Conservation (phyloP, 2,888 invertebrate genomes). For the Athalia circularis region DNA sequence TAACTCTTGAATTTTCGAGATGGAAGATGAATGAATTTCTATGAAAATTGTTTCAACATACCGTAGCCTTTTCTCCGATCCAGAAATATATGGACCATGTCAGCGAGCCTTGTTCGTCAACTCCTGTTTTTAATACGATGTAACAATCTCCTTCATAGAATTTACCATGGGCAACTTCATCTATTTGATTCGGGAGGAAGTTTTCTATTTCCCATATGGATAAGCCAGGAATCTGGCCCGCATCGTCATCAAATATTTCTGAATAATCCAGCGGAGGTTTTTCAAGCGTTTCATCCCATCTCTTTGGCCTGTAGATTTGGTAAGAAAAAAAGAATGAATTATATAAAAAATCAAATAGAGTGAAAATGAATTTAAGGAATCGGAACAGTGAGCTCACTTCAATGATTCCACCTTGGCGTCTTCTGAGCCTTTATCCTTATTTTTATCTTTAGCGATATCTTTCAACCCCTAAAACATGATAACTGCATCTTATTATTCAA, state of each 20-base stretch:
- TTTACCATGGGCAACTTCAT: slow-evolving; percentile 95
- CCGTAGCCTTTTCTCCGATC: slow-evolving; percentile 97
- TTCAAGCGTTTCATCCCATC: slow-evolving; percentile 97
- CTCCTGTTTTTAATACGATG: slow-evolving; percentile 92
- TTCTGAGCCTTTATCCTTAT: slow-evolving; percentile 82
- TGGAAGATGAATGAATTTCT: slow-evolving; percentile 11
- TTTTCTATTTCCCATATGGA: slow-evolving; percentile 99
- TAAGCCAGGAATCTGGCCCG: slow-evolving; percentile 93
- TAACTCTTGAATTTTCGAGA: too few relatives aligned
- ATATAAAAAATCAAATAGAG: slow-evolving; percentile 24
- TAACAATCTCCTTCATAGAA: slow-evolving; percentile 99
- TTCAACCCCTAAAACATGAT: slow-evolving; percentile 82
- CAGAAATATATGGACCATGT: slow-evolving; percentile 99
- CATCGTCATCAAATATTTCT: slow-evolving; percentile 96
- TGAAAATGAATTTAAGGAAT: slow-evolving; percentile 17
- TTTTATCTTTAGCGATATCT: slow-evolving; percentile 88
- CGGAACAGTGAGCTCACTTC: slow-evolving; percentile 77
- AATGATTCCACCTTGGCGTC: slow-evolving; percentile 82
- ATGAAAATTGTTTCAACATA: slow-evolving; percentile 74
- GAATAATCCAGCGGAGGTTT: slow-evolving; percentile 98
- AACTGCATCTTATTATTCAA: background rate
- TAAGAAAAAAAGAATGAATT: slow-evolving; percentile 31
- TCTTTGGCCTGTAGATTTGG: slow-evolving; percentile 84
- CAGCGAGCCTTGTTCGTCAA: slow-evolving; percentile 89
- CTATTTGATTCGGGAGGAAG: slow-evolving; percentile 96